Evolutionary conservation across 1,140 invertebrate species (phyloP).

Genomic region (Drosophila neocordata): DNA sequence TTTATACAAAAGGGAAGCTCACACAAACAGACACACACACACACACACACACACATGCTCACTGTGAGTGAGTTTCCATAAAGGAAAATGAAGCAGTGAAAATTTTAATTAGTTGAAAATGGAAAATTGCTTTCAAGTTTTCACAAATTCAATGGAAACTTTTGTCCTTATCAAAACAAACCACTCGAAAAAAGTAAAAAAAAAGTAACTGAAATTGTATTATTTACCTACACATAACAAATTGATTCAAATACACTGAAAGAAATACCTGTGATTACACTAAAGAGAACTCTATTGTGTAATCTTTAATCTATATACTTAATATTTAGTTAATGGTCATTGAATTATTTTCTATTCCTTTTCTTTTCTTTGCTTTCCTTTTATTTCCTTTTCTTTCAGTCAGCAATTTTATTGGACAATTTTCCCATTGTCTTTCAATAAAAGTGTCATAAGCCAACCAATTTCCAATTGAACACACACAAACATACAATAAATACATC

Average conservation of each 20-base stretch:
- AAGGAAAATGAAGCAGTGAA: background rate
- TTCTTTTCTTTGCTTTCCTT: too few species aligned
- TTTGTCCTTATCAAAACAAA: too few species aligned
- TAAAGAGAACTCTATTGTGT: too few species aligned
- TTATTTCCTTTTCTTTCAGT: too few species aligned
- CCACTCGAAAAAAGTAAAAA: too few species aligned
- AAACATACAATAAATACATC: background rate
- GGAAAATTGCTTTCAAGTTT: background rate
- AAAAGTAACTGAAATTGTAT: too few species aligned
- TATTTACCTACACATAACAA: too few species aligned
- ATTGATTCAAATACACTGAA: too few species aligned
- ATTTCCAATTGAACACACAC: constrained; percentile 2
- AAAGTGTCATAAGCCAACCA: constrained; percentile 1
- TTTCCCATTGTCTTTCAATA: background rate
- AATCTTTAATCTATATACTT: too few species aligned
- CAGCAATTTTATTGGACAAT: background rate
- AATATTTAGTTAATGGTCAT: too few species aligned
- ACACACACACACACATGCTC: background rate
- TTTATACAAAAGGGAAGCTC: constrained; percentile 7
- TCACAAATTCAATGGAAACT: background rate
- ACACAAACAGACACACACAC: background rate
- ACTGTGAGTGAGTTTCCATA: background rate
- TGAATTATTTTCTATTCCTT: too few species aligned
- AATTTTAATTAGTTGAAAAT: background rate
- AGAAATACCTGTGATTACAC: too few species aligned